These are phyloP conservation scores for Peucedramus taeniatus DNA, from an alignment of 2,113 vertebrate genomes.

Conservation along the genomic window DNA sequence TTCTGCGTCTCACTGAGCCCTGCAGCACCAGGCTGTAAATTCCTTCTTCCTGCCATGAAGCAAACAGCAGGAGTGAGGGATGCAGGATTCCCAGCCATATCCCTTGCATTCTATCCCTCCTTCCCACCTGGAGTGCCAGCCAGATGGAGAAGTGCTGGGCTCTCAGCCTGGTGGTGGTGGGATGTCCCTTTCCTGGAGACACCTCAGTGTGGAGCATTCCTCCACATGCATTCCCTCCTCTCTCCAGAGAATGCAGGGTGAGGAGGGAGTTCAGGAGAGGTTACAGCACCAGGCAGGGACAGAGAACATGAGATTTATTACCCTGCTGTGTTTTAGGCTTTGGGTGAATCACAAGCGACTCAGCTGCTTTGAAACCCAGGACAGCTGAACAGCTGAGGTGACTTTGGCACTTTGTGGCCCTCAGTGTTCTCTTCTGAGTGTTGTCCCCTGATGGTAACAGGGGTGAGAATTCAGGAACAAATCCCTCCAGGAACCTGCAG, in stretches of 20 bases:
- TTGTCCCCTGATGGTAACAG: neutral
- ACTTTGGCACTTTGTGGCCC: neutral
- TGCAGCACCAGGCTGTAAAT: neutral
- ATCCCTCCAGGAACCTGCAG: neutral
- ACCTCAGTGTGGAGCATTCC: fast-evolving
- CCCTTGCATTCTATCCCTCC: neutral
- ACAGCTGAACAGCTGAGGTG: neutral
- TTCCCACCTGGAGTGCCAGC: too few species aligned
- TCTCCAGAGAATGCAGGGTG: neutral
- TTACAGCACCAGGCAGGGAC: neutral
- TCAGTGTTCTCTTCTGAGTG: neutral
- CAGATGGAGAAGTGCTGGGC: neutral
- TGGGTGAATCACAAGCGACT: neutral
- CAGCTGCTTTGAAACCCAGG: neutral
- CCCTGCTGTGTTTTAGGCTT: neutral
- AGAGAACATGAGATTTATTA: neutral
- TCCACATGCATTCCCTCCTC: neutral
- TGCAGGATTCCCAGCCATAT: neutral
- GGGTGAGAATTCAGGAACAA: neutral
- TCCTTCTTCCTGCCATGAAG: neutral
- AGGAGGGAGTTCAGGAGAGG: neutral
- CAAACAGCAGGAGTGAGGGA: neutral
- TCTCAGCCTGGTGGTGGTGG: neutral
- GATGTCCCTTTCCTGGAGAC: neutral
- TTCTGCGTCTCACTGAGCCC: neutral